Base-by-base conservation (phyloP, 2,797 vertebrate genomes). In the Anguilla obscura region DNA sequence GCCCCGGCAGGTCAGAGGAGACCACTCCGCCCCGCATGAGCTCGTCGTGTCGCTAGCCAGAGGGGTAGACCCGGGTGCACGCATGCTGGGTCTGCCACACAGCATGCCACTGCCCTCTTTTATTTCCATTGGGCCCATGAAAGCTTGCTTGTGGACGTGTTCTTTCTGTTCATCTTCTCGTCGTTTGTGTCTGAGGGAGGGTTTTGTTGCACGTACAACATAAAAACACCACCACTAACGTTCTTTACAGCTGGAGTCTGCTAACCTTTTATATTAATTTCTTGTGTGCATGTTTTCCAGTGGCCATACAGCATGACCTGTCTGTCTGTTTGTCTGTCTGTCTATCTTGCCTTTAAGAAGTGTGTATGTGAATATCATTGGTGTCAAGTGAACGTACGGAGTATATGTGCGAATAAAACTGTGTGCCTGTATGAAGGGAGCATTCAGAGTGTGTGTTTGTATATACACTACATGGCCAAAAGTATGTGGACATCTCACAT, bases 1-100 rank as follows among this genome's bases (percentile, higher is more conserved):
- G 66, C 87, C 84, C 90, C 85, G 74, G 88, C 93, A 95, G 95
- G 96, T 96, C 91, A 94, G 80, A 2, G 45, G 40, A 60, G 52
- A 40, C 36, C 48, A 4, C 36, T 24, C 27, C 27, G 74, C 54
- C 63, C 45, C 10, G 33, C 3, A 80, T 45, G 24, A 36, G 54
- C 87, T 58, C 82, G 85, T 21, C 79, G 82, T 56, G 40, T 40
- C 18, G 12, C 84, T 36, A 63, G 45, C n/a, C 36, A 86, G 87
- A 45, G 54, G 87, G 6, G 27, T 52, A 71, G 54, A 21, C 48
- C 63, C 40, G 79, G 80, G 76, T 69, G 85, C 79, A 3, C 82
- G 85, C 71, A 6, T 82, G 1, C 48, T 33, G 50, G 10, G 24
- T 30, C 54, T 56, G 9, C 74, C n/a, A 79, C 27, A 6, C 66